These are phyloP conservation scores for Acrocyrtus sp. DNA, from an alignment of 2,888 invertebrate genomes.

Conservation along the genomic window DNA sequence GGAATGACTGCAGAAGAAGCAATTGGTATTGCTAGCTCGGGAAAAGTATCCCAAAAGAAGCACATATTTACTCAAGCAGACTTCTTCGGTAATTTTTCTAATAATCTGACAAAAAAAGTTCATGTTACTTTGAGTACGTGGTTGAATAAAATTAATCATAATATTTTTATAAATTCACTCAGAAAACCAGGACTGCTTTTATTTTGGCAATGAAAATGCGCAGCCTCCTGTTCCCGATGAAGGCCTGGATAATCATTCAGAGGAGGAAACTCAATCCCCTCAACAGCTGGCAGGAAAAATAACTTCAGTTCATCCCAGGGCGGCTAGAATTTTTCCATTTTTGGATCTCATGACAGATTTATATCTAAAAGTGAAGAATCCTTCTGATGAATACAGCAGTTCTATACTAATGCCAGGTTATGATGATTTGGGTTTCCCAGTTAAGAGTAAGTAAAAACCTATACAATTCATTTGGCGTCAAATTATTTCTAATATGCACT, in stretches of 20 bases:
- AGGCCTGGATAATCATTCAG: background rate
- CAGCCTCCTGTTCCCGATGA: constrained; percentile 7
- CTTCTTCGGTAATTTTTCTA: constrained; percentile 57
- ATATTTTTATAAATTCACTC: background rate
- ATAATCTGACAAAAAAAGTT: too few relatives aligned
- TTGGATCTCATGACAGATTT: constrained; percentile 54
- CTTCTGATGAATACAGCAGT: constrained; percentile 22
- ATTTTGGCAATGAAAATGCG: constrained; percentile 20
- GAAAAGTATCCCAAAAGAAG: constrained; percentile 51
- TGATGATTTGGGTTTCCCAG: constrained; percentile 38
- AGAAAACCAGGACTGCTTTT: constrained; percentile 54
- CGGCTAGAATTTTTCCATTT: constrained; percentile 29
- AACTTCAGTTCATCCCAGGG: constrained; percentile 20
- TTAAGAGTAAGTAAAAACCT: constrained; percentile 18
- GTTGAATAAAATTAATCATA: background rate
- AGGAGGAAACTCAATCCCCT: background rate
- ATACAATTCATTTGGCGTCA: background rate
- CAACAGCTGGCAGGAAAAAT: constrained; percentile 11
- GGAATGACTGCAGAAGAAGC: constrained; percentile 53
- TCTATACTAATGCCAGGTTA: constrained; percentile 45
- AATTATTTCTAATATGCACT: background rate
- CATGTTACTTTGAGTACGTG: background rate
- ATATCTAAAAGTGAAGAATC: constrained; percentile 45
- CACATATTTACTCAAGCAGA: constrained; percentile 43
- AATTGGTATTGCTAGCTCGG: constrained; percentile 49